Conservation (phyloP, 2,888 invertebrate species). For the Anoplius nigerrimus region DNA sequence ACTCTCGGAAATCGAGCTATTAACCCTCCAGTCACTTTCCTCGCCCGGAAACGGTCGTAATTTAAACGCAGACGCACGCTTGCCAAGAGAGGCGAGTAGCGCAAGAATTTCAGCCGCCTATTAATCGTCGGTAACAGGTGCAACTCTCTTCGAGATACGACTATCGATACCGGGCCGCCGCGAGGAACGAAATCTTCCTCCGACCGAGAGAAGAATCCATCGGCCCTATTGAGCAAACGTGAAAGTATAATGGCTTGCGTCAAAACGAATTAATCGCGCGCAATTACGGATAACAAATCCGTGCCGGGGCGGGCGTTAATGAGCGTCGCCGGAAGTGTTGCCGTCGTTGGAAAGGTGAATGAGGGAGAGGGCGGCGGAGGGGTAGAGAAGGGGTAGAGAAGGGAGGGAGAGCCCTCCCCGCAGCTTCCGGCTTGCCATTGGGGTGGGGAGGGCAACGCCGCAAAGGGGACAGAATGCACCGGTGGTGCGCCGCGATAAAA, state of each 20-base stretch:
- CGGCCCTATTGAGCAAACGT: constrained; percentile 3
- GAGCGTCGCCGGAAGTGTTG: constrained; percentile 72
- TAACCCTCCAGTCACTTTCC: constrained; percentile 40
- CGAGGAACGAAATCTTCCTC: constrained; percentile 11
- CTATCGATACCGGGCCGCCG: no score
- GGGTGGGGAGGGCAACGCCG: constrained; percentile 65
- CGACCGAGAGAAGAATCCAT: constrained; percentile 35
- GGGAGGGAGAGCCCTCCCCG: constrained; percentile 40
- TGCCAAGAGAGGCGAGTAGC: not conserved
- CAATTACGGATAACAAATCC: constrained; percentile 73
- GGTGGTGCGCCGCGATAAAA: constrained; percentile 70
- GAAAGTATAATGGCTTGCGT: constrained; percentile 34
- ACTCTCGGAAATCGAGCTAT: constrained; percentile 10
- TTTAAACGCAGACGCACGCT: constrained; percentile 41
- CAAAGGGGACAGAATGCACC: constrained; percentile 67
- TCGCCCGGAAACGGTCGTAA: constrained; percentile 39
- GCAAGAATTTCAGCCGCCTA: constrained; percentile 18
- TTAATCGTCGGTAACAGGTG: constrained; percentile 39
- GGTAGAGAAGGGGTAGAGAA: constrained; percentile 14
- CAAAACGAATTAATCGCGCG: constrained; percentile 70
- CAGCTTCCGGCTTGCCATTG: constrained; percentile 72
- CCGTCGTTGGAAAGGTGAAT: constrained; percentile 16
- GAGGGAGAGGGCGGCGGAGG: constrained; percentile 10
- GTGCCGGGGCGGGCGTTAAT: constrained; percentile 71
- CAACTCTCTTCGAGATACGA: constrained; percentile 9